These are phyloP conservation scores for Idris sp. DNA, from an alignment of 1,140 invertebrate species.

Conservation along the genomic window DNA sequence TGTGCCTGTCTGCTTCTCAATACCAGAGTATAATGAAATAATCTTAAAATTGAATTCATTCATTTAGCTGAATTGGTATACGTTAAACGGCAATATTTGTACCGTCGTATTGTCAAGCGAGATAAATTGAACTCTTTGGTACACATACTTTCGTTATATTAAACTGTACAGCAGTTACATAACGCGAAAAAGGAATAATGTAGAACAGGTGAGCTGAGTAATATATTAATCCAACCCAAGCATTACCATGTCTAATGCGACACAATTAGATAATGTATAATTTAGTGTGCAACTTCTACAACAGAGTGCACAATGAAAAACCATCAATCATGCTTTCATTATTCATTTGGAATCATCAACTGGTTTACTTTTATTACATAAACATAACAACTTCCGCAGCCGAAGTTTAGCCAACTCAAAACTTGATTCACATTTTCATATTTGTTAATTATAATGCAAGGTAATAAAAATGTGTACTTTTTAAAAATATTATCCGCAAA, in stretches of 20 bases:
- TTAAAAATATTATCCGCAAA: too few species aligned
- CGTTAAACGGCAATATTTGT: neutral
- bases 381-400: neutral
- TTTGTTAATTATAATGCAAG: too few species aligned
- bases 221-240: slow-evolving; percentile 7
- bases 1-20: too few species aligned
- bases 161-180: neutral
- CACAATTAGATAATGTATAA: slow-evolving; percentile 19
- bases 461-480: too few species aligned
- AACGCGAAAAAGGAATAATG: neutral
- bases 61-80: neutral
- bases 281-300: neutral
- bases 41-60: neutral
- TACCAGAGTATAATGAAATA: neutral
- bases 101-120: neutral
- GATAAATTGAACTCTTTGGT: neutral
- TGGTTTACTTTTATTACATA: slow-evolving; percentile 1
- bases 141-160: neutral
- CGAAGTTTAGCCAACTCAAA: too few species aligned
- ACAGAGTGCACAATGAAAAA: neutral
- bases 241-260: slow-evolving; percentile 10
- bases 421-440: too few species aligned
- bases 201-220: slow-evolving; percentile 10
- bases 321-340: slow-evolving; percentile 1
- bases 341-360: slow-evolving; percentile 10